A percentile compares a stretch with the other conserved stretches of the same genome.
Evolutionary conservation across 2,113 vertebrate genomes (phyloP).

Genomic region (Mugil cephalus): DNA sequence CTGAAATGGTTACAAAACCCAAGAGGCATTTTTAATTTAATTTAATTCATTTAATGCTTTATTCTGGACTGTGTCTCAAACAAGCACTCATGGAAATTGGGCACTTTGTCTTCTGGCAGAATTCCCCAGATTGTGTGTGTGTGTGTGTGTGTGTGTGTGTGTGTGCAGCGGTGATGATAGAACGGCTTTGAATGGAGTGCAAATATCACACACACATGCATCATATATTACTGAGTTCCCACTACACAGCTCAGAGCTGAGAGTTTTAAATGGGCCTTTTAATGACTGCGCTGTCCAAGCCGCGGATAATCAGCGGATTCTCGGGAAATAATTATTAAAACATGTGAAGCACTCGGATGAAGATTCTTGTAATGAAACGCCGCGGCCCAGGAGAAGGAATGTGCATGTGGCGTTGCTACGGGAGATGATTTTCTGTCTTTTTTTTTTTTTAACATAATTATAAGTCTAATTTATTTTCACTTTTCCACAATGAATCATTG

Average conservation of each 20-base stretch:
- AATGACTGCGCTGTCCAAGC: slow-evolving; percentile 34
- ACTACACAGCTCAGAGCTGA: slow-evolving; percentile 8
- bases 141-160: slow-evolving; percentile 8
- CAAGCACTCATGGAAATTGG: slow-evolving; percentile 66
- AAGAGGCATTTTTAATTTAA: slow-evolving; percentile 37
- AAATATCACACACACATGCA: slow-evolving; percentile 28
- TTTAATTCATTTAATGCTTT: slow-evolving; percentile 60
- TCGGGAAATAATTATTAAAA: slow-evolving; percentile 43
- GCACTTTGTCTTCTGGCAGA: slow-evolving; percentile 63
- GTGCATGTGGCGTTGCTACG: background rate
- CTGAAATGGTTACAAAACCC: slow-evolving; percentile 35
- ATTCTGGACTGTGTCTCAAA: slow-evolving; percentile 60
- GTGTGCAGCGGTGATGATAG: slow-evolving; percentile 25
- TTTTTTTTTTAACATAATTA: no score
- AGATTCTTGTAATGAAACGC: slow-evolving; percentile 21
- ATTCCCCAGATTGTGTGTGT: background rate
- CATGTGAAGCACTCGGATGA: background rate
- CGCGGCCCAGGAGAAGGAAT: background rate
- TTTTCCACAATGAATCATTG: no score
- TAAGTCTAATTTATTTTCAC: no score
- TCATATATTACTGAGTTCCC: slow-evolving; percentile 33
- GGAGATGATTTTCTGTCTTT: no score
- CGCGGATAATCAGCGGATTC: slow-evolving; percentile 32
- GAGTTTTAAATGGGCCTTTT: slow-evolving; percentile 47
- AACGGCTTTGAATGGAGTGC: slow-evolving; percentile 38